A percentile compares a stretch with the other conserved stretches of the same genome.
Evolutionary conservation across 2,113 vertebrate genomes (phyloP).

Genomic region (Megaceryle torquata): DNA sequence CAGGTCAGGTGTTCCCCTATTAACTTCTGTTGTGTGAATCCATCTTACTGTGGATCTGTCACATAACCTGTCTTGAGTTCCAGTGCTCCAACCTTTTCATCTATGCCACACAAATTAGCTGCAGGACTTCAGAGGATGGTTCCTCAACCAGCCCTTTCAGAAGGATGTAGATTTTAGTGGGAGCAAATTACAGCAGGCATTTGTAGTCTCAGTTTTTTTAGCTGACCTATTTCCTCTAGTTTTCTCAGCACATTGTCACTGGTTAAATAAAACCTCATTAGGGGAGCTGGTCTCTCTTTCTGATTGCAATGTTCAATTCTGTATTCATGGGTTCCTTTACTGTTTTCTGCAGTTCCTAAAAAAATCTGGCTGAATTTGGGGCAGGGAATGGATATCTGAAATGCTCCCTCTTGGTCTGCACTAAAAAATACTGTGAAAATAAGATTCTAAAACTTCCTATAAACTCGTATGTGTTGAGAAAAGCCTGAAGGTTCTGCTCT

Average conservation of each 20-base stretch:
- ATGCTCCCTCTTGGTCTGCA: background rate
- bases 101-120: background rate
- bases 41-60: background rate
- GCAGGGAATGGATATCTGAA: background rate
- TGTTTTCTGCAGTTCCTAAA: background rate
- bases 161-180: background rate
- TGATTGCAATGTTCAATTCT: background rate
- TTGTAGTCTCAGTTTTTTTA: background rate
- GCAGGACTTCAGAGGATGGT: background rate
- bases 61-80: background rate
- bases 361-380: background rate
- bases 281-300: background rate
- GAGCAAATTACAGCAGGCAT: background rate
- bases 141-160: background rate
- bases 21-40: background rate
- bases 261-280: constrained; percentile 41
- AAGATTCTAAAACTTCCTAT: background rate
- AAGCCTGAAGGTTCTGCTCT: background rate
- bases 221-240: constrained; percentile 37
- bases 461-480: constrained; percentile 4
- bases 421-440: background rate
- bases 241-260: background rate
- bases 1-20: background rate
- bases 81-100: background rate
- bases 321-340: background rate